A percentile compares a stretch with the other conserved stretches of the same genome.
Conservation (phyloP, 2,113 vertebrate genomes). For the Elanoides forficatus region DNA sequence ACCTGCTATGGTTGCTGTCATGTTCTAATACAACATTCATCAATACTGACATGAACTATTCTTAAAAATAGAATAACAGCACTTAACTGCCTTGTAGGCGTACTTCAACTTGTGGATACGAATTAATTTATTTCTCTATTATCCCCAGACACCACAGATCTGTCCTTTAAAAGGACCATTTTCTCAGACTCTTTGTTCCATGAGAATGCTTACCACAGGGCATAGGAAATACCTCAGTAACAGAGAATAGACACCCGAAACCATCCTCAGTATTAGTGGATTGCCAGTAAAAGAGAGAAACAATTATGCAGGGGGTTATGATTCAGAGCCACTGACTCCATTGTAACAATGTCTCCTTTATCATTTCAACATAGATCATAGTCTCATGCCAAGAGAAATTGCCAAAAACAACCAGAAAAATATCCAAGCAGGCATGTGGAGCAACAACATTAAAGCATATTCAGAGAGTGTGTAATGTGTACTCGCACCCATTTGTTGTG, state of each 20-base stretch:
- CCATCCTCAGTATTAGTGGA: neutral
- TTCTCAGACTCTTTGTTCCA: neutral
- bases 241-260: neutral
- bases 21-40: neutral
- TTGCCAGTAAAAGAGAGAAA: neutral
- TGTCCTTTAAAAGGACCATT: neutral
- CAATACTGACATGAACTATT: neutral
- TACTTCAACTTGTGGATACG: neutral
- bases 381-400: constrained; percentile 21
- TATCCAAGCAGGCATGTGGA: constrained; percentile 34
- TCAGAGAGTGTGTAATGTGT: neutral
- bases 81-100: neutral
- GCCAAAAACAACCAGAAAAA: constrained; percentile 44
- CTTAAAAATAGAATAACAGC: neutral
- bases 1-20: neutral
- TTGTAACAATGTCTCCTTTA: constrained; percentile 48
- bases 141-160: neutral
- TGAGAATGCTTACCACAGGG: neutral
- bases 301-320: neutral
- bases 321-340: constrained; percentile 21
- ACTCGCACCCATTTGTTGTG: neutral
- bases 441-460: constrained; percentile 5
- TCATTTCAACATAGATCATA: constrained; percentile 11
- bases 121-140: neutral
- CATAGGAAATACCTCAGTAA: neutral